Base-by-base conservation (phyloP, 2,113 vertebrate species). In the Arvicanthis niloticus region DNA sequence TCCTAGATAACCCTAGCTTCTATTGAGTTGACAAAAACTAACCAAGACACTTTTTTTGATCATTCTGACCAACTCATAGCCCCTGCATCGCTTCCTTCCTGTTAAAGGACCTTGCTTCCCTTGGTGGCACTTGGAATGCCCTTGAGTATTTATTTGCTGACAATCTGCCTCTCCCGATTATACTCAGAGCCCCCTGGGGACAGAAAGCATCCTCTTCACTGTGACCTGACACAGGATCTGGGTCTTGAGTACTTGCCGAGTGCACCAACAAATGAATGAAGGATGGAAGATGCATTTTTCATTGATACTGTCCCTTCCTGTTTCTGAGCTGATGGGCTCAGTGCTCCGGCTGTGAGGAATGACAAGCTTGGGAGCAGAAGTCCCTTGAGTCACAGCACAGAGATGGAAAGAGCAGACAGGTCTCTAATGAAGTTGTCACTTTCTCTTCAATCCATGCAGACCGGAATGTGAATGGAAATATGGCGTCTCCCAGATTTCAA, bases 351-450 rank as follows among this genome's bases (percentile, higher is more conserved):
- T 80, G 22, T 88, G 34, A 85, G 58, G 68, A 89, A 90, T 88
- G 92, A 72, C 78, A 81, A 72, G n/a, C 53, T 91, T 24, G 26
- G 68, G 82, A 96, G 48, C 45, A 21, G 56, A 88, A 65, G 37
- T 88, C 75, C 85, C 93, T 48, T 16, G 80, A 88, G 89, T 95
- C 94, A 60, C 29, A 96, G 81, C 42, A 51, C 65, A 84, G 87
- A 87, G 68, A 2, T 67, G 29, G 87, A 95, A 68, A 34, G 48
- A 88, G 70, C 72, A 89, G 87, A 85, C 68, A 93, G 90, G 45
- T 65, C 91, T 72, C 1, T 85, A 76, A 88, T 85, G 92, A 93
- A 92, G 24, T 62, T 94, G 92, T 95, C 84, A 37, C 80, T 94
- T 93, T 22, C 70, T 85, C 80, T 93, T 92, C 58, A n/a, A 56